Percentiles rank a stretch among this genome's conserved stretches.
phyloP scores from a whole-genome alignment of 2,888 invertebrate species.

The Adineta ricciae region DNA sequence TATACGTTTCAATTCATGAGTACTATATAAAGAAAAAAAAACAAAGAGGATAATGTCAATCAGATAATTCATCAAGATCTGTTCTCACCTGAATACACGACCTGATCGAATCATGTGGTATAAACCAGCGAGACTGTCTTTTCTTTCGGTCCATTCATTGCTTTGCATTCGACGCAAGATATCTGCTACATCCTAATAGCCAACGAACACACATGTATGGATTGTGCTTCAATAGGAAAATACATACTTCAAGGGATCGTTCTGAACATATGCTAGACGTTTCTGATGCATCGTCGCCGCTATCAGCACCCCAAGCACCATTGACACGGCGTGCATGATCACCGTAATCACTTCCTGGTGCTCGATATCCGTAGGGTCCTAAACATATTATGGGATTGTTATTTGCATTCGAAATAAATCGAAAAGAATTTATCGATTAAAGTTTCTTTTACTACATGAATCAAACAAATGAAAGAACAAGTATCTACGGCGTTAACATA shows the following conservation, averaged over 20 bases:
- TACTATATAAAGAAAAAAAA: conserved; percentile 41
- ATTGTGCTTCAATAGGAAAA: background rate
- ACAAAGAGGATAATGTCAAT: too few species aligned
- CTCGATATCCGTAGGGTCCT: conserved; percentile 66
- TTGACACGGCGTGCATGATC: background rate
- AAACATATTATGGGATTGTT: conserved; percentile 33
- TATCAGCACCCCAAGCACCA: conserved; percentile 38
- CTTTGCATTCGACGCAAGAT: conserved; percentile 77
- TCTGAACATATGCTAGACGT: conserved; percentile 91
- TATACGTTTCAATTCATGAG: conserved; percentile 66
- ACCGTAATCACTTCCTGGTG: conserved; percentile 19
- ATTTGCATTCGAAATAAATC: background rate
- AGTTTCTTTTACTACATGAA: background rate
- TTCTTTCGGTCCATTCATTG: conserved; percentile 83
- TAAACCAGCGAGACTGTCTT: conserved; percentile 76
- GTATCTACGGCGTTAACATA: background rate
- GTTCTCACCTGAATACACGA: conserved; percentile 44
- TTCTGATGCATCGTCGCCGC: conserved; percentile 58
- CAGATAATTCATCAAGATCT: too few species aligned
- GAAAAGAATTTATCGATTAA: background rate
- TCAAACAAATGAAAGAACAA: background rate
- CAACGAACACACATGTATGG: background rate
- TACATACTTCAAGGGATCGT: conserved; percentile 61
- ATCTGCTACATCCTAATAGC: conserved; percentile 65
- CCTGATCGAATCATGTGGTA: conserved; percentile 61